These are phyloP conservation scores for Cetonia aurata DNA, from an alignment of 2,888 invertebrate genomes.

Conservation along the genomic window DNA sequence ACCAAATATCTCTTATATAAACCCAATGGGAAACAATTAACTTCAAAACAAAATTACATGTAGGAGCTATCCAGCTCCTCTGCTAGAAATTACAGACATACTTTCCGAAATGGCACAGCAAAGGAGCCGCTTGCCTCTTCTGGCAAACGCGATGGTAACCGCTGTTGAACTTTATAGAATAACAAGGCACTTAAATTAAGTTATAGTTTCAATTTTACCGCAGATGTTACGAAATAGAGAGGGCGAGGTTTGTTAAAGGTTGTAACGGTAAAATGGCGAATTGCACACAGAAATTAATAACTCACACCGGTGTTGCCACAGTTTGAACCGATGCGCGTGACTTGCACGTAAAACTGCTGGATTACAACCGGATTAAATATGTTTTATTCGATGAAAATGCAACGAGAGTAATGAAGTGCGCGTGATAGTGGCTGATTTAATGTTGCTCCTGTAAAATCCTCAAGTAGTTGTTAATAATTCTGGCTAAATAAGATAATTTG, in stretches of 20 bases:
- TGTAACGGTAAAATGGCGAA: constrained; percentile 16
- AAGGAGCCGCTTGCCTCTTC: neutral
- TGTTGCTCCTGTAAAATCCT: too few species aligned
- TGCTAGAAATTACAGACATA: constrained; percentile 21
- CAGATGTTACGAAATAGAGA: constrained; percentile 23
- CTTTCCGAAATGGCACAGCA: constrained; percentile 22
- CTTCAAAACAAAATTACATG: constrained; percentile 20
- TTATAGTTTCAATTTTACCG: constrained; percentile 41
- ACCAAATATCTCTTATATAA: neutral
- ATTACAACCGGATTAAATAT: too few species aligned
- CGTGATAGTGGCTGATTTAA: too few species aligned
- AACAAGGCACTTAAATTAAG: constrained; percentile 36
- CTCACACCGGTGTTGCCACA: neutral
- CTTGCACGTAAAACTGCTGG: too few species aligned
- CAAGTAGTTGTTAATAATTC: too few species aligned
- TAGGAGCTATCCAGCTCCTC: constrained; percentile 1
- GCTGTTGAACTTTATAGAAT: constrained; percentile 27
- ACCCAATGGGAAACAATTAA: constrained; percentile 20
- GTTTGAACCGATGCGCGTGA: too few species aligned
- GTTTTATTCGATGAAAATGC: too few species aligned
- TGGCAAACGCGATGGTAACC: neutral
- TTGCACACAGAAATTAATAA: constrained; percentile 27
- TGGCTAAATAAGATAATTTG: too few species aligned
- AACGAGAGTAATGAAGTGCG: too few species aligned
- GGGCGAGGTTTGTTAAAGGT: constrained; percentile 7